Conservation (phyloP, 2,888 invertebrate species). For the Allygus modestus region DNA sequence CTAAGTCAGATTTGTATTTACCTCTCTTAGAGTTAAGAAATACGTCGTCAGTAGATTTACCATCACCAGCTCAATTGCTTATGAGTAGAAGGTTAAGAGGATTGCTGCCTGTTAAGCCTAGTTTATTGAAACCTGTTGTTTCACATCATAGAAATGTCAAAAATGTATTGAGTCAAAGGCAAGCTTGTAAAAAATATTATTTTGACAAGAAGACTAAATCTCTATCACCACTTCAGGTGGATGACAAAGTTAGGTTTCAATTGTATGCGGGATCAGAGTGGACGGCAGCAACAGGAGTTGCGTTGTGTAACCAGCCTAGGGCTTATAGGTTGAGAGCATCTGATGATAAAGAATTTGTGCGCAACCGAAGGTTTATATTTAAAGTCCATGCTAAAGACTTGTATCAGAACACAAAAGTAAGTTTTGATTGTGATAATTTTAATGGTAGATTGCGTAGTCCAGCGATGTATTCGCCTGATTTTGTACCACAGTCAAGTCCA, state of each 20-base stretch:
- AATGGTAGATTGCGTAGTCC: neutral
- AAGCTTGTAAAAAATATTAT: too few relatives aligned
- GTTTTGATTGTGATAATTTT: neutral
- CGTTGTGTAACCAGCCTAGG: neutral
- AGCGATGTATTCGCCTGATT: neutral
- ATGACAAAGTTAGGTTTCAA: neutral
- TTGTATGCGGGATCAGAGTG: neutral
- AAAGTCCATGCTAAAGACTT: too few relatives aligned
- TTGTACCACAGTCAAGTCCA: neutral
- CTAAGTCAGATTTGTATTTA: conserved; percentile 26
- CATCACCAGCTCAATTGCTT: too few relatives aligned
- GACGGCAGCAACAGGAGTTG: neutral
- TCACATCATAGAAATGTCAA: neutral
- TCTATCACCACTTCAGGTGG: neutral
- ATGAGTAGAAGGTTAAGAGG: conserved; percentile 23
- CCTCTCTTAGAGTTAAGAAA: conserved; percentile 43
- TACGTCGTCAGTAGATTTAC: too few relatives aligned
- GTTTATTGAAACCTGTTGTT: neutral
- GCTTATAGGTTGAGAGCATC: neutral
- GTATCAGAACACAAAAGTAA: neutral
- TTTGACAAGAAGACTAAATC: neutral
- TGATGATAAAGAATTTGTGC: neutral
- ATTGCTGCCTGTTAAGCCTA: conserved; percentile 30
- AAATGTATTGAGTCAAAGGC: too few relatives aligned
- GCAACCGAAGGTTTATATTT: neutral